phyloP scores from a whole-genome alignment of 2,113 vertebrate species.

The Amblyornis subalaris region DNA sequence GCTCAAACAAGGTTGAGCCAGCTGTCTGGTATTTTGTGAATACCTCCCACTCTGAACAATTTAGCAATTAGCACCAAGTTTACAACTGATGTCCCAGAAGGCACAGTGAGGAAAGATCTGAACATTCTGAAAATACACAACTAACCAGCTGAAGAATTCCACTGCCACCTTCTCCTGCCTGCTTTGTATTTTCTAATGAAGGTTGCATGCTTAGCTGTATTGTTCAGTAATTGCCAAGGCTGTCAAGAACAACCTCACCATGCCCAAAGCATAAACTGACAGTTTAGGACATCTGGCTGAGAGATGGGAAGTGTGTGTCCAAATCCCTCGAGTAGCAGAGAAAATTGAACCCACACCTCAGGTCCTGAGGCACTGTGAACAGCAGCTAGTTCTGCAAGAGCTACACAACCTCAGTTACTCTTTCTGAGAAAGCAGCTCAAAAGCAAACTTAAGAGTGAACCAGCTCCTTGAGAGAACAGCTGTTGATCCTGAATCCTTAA shows the following conservation, averaged over 20 bases:
- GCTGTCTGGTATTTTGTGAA: not conserved
- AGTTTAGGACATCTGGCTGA: not conserved
- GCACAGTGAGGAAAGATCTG: not conserved
- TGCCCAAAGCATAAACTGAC: not conserved
- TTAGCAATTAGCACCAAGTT: not conserved
- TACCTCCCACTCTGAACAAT: not conserved
- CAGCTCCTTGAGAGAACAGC: not conserved
- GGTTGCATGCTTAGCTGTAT: not conserved
- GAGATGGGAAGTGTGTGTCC: not conserved
- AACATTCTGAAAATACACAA: not conserved
- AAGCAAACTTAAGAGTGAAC: not conserved
- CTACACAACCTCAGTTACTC: not conserved
- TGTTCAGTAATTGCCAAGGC: not conserved
- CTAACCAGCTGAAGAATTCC: not conserved
- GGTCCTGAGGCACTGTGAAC: not conserved
- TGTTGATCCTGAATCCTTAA: not conserved
- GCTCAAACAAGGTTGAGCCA: not conserved
- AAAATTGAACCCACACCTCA: not conserved
- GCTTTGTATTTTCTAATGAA: not conserved
- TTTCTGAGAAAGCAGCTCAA: not conserved
- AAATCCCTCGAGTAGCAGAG: not conserved
- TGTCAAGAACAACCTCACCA: not conserved
- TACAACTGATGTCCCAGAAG: not conserved
- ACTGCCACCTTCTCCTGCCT: not conserved
- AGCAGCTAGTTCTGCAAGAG: not conserved